Conservation (phyloP, 1,140 invertebrate species). For the Bombyx mandarina region DNA sequence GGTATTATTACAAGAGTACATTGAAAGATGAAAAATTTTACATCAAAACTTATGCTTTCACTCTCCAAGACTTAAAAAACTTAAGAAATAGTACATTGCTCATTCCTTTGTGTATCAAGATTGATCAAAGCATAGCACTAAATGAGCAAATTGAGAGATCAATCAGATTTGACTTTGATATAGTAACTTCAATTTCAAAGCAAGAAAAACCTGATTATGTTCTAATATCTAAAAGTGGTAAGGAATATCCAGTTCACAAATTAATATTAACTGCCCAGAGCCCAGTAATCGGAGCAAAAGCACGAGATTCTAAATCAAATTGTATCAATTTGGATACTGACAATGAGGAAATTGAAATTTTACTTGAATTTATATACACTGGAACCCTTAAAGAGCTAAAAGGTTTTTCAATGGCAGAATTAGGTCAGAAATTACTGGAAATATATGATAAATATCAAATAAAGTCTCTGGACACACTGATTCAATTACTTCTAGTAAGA, state of each 20-base stretch:
- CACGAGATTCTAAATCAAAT: slow-evolving; percentile 18
- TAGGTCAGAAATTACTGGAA: slow-evolving; percentile 19
- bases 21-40: slow-evolving; percentile 29
- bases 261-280: slow-evolving; percentile 41
- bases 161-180: slow-evolving; percentile 34
- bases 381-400: slow-evolving; percentile 30
- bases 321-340: slow-evolving; percentile 27
- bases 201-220: slow-evolving; percentile 35
- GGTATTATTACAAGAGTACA: slow-evolving; percentile 25
- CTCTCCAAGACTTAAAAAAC: slow-evolving; percentile 2
- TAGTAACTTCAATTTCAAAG: slow-evolving; percentile 24
- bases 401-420: no score
- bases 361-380: slow-evolving; percentile 47
- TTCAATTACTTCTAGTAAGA: slow-evolving; percentile 23
- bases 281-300: slow-evolving; percentile 26
- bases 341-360: slow-evolving; percentile 32
- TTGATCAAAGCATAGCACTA: slow-evolving; percentile 18
- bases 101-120: slow-evolving; percentile 34
- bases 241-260: slow-evolving; percentile 35
- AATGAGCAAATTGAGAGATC: slow-evolving; percentile 20
- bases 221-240: slow-evolving; percentile 28
- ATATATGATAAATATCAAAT: slow-evolving; percentile 38
- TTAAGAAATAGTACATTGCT: slow-evolving; percentile 16
- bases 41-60: slow-evolving; percentile 37
- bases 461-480: slow-evolving; percentile 25